phyloP scores from a whole-genome alignment of 2,888 invertebrate genomes.

The Deilephila porcellus region DNA sequence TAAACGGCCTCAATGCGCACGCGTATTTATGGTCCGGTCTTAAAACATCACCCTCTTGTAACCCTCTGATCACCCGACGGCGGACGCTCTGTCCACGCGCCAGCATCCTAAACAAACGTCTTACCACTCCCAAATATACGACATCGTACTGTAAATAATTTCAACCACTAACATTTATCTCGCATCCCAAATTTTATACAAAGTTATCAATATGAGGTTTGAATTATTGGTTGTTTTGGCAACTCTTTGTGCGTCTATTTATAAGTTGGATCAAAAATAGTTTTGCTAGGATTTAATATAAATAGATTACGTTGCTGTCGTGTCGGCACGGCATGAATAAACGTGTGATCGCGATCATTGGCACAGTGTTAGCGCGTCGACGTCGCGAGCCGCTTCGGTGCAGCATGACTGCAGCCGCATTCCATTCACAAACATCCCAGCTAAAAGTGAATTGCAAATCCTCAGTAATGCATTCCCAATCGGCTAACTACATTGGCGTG shows the following conservation, averaged over 20 bases:
- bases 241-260: constrained; percentile 23
- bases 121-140: neutral
- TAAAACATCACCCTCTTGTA: constrained; percentile 50
- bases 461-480: constrained; percentile 36
- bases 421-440: constrained; percentile 39
- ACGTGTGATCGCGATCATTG: constrained; percentile 37
- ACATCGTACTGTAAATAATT: constrained; percentile 20
- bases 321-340: constrained; percentile 50
- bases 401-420: constrained; percentile 20
- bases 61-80: constrained; percentile 65
- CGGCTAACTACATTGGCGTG: constrained; percentile 46
- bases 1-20: constrained; percentile 80
- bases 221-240: constrained; percentile 25
- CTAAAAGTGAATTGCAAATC: constrained; percentile 35
- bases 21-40: constrained; percentile 44
- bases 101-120: constrained; percentile 38
- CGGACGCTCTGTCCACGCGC: constrained; percentile 50
- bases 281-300: constrained; percentile 32
- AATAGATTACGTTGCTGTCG: constrained; percentile 48
- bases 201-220: constrained; percentile 12
- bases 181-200: constrained; percentile 13
- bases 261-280: constrained; percentile 29
- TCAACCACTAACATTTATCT: constrained; percentile 4
- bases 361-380: constrained; percentile 33
- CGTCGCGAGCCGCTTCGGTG: constrained; percentile 34